Evolutionary conservation across 1,140 invertebrate genomes (phyloP), one percentile per base, ranked within the genome.

Genomic region (Apocrypta bakeri): DNA sequence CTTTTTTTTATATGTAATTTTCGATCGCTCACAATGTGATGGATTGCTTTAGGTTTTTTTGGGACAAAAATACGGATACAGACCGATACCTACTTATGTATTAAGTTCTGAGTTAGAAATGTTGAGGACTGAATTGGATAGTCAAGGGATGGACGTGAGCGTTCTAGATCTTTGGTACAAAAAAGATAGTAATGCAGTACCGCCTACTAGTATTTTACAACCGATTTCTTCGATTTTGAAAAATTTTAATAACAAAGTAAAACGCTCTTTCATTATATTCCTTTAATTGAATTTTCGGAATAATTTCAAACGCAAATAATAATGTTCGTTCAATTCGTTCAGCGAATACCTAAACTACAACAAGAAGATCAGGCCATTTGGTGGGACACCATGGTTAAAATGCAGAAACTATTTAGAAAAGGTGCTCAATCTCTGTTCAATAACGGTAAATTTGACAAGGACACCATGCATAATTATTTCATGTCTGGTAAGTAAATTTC

Each of bases 201-300:
- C 97, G 0, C 95, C 98, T 0, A 96, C 98, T 1, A 99, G 97
- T 33, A 96, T 99, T 29, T 92, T 99, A 1, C 98, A 99, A 88
- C 98, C 98, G 0, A 99, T 99, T 84, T 99, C 98, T 7, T 98
- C 98, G 1, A 99, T 99, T 88, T 92, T 99, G 9, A 95, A 98
- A 83, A 99, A 99, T 90, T 99, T 99, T 88, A 99, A 99, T 89
- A 99, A 99, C 87, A 99, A 99, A 94, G 98, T 98, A 90, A 85
- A 6, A n/a, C 21, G n/a, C 9, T 1, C 24, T 24, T 14, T 71
- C 17, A 68, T 66, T 56, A 7, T n/a, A 17, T 56, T 48, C 40
- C 4, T 17, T 48, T 21, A 73, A n/a, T 42, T 0, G 24, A 74
- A 37, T 33, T 37, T 48, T 80, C n/a, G 61, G 40, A 68, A 25